Percentiles rank a stretch among this genome's conserved stretches.
Evolutionary conservation across 2,888 invertebrate genomes (phyloP).

Genomic region (Ichneumon xanthorius): DNA sequence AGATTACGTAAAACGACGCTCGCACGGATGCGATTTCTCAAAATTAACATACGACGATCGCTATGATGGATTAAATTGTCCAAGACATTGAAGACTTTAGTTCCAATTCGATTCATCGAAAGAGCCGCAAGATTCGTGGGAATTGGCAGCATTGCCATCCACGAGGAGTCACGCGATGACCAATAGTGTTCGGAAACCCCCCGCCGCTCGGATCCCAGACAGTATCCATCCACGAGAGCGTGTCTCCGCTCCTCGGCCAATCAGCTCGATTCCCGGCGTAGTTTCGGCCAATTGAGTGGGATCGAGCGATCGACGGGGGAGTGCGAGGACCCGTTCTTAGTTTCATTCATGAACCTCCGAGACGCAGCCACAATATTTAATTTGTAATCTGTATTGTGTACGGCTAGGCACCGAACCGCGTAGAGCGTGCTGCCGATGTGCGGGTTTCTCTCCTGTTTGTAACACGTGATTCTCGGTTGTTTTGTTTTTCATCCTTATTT

Average conservation of each 20-base stretch:
- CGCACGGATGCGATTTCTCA: neutral
- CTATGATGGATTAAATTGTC: neutral
- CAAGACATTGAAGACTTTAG: neutral
- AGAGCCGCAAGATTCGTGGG: neutral
- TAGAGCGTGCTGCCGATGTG: slow-evolving; percentile 81
- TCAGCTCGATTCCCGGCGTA: slow-evolving; percentile 60
- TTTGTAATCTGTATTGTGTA: slow-evolving; percentile 82
- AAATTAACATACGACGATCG: neutral
- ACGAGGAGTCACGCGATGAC: slow-evolving; percentile 33
- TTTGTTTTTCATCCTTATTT: slow-evolving; percentile 74
- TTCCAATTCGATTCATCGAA: neutral
- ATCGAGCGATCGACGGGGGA: slow-evolving; percentile 37
- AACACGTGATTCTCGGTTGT: slow-evolving; percentile 77
- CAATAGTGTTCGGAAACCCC: slow-evolving; percentile 52
- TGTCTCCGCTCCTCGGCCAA: slow-evolving; percentile 58
- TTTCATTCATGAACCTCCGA: slow-evolving; percentile 83
- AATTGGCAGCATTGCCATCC: slow-evolving; percentile 27
- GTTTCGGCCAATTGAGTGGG: slow-evolving; percentile 66
- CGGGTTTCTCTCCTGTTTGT: slow-evolving; percentile 75
- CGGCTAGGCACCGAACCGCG: slow-evolving; percentile 76
- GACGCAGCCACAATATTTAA: slow-evolving; percentile 77
- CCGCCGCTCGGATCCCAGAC: neutral
- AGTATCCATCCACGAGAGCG: slow-evolving; percentile 24
- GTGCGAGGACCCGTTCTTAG: slow-evolving; percentile 78
- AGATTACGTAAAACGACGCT: neutral